These are phyloP conservation scores for Heteronetta atricapilla DNA, from an alignment of 2,113 vertebrate species.

Conservation along the genomic window DNA sequence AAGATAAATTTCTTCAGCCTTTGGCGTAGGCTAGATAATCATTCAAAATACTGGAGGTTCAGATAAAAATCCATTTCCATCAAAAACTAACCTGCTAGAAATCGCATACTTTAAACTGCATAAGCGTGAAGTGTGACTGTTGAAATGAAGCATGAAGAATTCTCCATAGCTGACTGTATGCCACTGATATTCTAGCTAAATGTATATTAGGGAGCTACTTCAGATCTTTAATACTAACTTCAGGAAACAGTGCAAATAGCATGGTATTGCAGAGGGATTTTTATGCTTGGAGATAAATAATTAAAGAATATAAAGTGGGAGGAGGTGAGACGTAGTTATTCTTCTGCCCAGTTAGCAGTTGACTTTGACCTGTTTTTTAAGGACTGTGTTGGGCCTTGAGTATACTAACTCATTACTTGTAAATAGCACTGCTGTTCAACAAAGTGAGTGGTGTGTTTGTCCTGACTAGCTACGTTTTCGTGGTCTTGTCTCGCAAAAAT, in stretches of 20 bases:
- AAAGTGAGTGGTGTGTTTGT: background rate
- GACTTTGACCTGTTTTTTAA: constrained; percentile 48
- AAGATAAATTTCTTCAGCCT: background rate
- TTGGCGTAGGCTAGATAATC: background rate
- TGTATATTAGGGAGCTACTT: background rate
- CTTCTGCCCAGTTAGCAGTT: constrained; percentile 3
- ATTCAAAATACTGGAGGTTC: background rate
- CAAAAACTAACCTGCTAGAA: background rate
- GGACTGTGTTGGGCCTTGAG: background rate
- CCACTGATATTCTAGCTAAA: background rate
- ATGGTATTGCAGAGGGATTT: background rate
- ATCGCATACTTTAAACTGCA: background rate
- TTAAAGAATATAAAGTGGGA: constrained; percentile 10
- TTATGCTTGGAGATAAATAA: background rate
- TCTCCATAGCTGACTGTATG: background rate
- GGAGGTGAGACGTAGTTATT: background rate
- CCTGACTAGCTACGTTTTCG: background rate
- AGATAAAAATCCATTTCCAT: background rate
- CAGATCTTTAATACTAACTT: background rate
- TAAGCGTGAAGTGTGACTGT: background rate
- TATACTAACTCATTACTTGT: background rate
- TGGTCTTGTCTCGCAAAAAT: background rate
- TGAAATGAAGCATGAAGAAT: background rate
- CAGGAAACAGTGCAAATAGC: background rate
- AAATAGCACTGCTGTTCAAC: background rate